These are phyloP conservation scores for Calvadosia cruxmelitensis DNA, from an alignment of 30 jellyfish, hydroid and myxozoan species.

Conservation along the genomic window DNA sequence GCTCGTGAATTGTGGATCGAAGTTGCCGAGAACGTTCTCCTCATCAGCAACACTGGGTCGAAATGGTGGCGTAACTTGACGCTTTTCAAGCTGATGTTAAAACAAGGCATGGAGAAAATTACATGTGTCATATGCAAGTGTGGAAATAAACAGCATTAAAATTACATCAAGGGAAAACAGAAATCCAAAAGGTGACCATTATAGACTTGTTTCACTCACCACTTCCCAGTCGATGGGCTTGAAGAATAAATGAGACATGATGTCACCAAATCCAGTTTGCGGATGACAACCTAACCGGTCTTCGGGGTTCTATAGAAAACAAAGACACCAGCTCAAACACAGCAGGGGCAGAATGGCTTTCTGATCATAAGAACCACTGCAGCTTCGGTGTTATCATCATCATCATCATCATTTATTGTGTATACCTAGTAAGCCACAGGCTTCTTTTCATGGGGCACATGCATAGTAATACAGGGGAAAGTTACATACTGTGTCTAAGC, in stretches of 20 bases:
- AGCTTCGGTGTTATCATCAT: too few species aligned
- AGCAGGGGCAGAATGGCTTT: background rate
- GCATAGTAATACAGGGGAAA: too few species aligned
- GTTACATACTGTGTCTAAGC: too few species aligned
- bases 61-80: conserved; percentile 91
- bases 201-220: conserved; percentile 45
- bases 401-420: too few species aligned
- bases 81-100: conserved; percentile 75
- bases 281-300: conserved; percentile 96
- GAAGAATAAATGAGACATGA: conserved; percentile 85
- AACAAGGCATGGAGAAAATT: background rate
- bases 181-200: background rate
- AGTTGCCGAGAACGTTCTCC: conserved; percentile 69
- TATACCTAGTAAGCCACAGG: too few species aligned
- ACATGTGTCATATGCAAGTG: background rate
- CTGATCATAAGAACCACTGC: too few species aligned
- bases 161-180: background rate
- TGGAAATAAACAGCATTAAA: background rate
- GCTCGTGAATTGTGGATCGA: conserved; percentile 96
- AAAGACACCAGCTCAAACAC: background rate
- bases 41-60: conserved; percentile 76
- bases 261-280: conserved; percentile 92
- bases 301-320: conserved; percentile 61
- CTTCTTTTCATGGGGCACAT: too few species aligned
- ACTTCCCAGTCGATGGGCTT: conserved; percentile 96